Evolutionary conservation across 35 echinoderm and acorn worm species (phyloP), one percentile per base, ranked within the genome.

Genomic region (Stichopus chloronotus): DNA sequence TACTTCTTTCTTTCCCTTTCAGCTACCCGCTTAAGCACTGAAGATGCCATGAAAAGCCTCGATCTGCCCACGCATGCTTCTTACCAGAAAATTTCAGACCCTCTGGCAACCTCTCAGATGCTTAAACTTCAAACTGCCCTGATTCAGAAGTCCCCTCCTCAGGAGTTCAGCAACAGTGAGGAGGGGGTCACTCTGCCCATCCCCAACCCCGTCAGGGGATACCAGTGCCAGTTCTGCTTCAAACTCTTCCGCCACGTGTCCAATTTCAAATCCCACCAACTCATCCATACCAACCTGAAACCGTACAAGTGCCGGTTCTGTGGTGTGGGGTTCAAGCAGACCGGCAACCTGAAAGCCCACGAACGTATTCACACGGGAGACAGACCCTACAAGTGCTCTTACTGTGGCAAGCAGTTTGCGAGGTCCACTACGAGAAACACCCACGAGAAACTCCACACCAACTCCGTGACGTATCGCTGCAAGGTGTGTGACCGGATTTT

Each of bases 321-420:
- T 91, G 88, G 88, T 2, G 88, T 91, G 4, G 88, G 88, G 13
- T 91, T 91, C 52, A 91, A 91, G 55, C 88, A 91, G 88, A 78
- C 88, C 17, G 88, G 88, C 19, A 91, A 91, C 56, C 59, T 91
- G 10, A 91, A 91, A 57, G 88, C 88, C 25, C 88, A 91, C 53
- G 88, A 91, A 52, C 52, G 88, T 19, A 91, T 91, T 56, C 88
- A 91, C 59, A 91, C 88, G 6, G 88, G 88, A 0, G 72, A 76
- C 52, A 72, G 58, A 56, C 88, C 88, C 25, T 91, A 76, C 88
- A 91, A 91, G 68, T 91, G 88, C 16, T 59, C 69, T 22, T 91
- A 78, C 76, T 91, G 88, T n/a, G n/a, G 65, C 11, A 91, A 91
- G 30, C 88, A 91, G 72, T 91, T 91, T 91, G 63, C 88, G 5